phyloP scores from a whole-genome alignment of 2,797 vertebrate genomes.

The Erpetoichthys calabaricus region DNA sequence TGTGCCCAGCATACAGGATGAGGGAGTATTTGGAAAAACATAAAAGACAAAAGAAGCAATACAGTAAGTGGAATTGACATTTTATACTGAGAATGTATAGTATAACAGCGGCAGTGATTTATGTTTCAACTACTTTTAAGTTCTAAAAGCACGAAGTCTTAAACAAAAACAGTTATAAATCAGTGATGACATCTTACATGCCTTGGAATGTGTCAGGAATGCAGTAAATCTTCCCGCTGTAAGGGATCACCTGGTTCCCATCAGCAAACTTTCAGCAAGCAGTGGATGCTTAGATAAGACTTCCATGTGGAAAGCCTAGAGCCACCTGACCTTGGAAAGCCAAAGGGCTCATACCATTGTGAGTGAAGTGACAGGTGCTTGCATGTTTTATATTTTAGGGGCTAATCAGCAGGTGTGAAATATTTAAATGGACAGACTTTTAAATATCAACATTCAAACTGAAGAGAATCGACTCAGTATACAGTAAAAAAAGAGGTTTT shows the following conservation, averaged over 20 bases:
- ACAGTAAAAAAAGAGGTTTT: too few species aligned
- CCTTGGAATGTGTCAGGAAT: conserved; percentile 16
- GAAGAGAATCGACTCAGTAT: too few species aligned
- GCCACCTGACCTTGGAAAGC: conserved; percentile 1
- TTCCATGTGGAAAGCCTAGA: neutral
- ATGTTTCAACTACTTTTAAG: neutral
- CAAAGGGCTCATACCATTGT: neutral
- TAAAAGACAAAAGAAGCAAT: too few species aligned
- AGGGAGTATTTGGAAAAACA: too few species aligned
- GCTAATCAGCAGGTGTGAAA: conserved; percentile 1
- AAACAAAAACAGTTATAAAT: conserved; percentile 19
- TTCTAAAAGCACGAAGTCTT: conserved; percentile 16
- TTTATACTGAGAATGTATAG: conserved; percentile 10
- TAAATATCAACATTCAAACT: neutral
- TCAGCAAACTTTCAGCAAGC: conserved; percentile 6
- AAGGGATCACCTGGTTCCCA: conserved; percentile 13
- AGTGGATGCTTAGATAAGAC: conserved; percentile 6
- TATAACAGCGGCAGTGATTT: too few species aligned
- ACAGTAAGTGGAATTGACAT: conserved; percentile 9
- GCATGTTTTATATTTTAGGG: conserved; percentile 1
- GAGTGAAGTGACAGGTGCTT: conserved; percentile 7
- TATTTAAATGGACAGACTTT: conserved; percentile 1
- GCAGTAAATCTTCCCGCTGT: conserved; percentile 17
- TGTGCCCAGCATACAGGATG: too few species aligned
- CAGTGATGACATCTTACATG: conserved; percentile 18